These are phyloP conservation scores for Drosophila subsilvestris DNA, from an alignment of 2,888 invertebrate species.

Conservation along the genomic window DNA sequence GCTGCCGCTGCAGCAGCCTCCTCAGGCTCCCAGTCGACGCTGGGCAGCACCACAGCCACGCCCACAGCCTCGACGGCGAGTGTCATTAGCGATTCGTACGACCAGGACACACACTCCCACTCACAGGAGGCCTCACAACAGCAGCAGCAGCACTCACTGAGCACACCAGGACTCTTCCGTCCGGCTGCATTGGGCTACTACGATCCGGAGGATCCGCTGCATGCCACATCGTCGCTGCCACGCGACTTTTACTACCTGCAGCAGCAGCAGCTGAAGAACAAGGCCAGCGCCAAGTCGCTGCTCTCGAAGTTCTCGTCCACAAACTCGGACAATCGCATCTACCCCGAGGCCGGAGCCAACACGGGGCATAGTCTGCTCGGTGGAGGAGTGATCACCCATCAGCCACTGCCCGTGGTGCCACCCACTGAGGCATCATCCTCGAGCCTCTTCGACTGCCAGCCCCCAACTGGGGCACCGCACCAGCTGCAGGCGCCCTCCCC, in stretches of 20 bases:
- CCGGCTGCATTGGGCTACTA: slow-evolving; percentile 67
- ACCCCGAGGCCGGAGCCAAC: slow-evolving; percentile 69
- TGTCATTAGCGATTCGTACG: slow-evolving; percentile 78
- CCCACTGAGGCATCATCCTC: slow-evolving; percentile 18
- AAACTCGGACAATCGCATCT: slow-evolving; percentile 82
- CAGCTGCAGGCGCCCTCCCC: slow-evolving; percentile 64
- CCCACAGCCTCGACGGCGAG: slow-evolving; percentile 81
- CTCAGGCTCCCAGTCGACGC: slow-evolving; percentile 64
- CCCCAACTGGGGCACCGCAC: slow-evolving; percentile 52
- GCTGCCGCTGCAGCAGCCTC: slow-evolving; percentile 65
- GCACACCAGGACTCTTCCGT: slow-evolving; percentile 67
- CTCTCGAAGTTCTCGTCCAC: slow-evolving; percentile 82
- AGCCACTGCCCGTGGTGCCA: slow-evolving; percentile 63
- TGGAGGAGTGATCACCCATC: slow-evolving; percentile 74
- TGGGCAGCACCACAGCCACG: slow-evolving; percentile 71
- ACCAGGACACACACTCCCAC: slow-evolving; percentile 58
- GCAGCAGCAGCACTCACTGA: slow-evolving; percentile 66
- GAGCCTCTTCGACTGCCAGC: slow-evolving; percentile 76
- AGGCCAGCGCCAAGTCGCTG: slow-evolving; percentile 78
- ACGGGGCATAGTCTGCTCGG: slow-evolving; percentile 62
- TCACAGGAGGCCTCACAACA: slow-evolving; percentile 57
- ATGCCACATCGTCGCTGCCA: slow-evolving; percentile 79
- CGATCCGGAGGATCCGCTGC: slow-evolving; percentile 74
- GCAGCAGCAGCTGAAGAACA: slow-evolving; percentile 82
- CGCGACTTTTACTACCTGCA: slow-evolving; percentile 83